Evolutionary conservation across 2,113 vertebrate genomes (phyloP), one percentile per base, ranked within the genome.

Genomic region (Ia io): DNA sequence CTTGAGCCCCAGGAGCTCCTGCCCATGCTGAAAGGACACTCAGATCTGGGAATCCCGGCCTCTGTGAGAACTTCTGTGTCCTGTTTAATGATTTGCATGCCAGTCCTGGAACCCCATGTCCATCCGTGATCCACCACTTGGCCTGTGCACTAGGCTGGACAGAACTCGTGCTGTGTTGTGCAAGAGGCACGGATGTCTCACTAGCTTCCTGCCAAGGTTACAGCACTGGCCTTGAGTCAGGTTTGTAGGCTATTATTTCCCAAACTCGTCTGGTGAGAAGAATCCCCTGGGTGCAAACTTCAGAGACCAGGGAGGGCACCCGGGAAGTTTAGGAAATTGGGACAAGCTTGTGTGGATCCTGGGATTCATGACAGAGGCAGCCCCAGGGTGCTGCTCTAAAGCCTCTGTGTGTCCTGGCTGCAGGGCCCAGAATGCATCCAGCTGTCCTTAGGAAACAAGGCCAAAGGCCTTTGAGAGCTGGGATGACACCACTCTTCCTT

Each of bases 101-200:
- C 59, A 51, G 40, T 17, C 18, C 17, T n/a, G 56, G n/a, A 25
- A 53, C 3, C 0, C 65, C 3, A 1, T 18, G 35, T 23, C 9
- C 40, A 0, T 4, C 4, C 0, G 0, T 2, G 22, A 8, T 0
- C 30, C 2, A 3, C 9, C 40, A 0, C 13, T 32, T 30, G 30
- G 20, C 12, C 3, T n/a, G 4, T 35, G 30, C 4, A 14, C 44
- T 7, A 65, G 37, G 28, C 13, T 18, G 5, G 3, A 11, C 14
- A 13, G 32, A 30, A 9, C 20, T 61, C 3, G 0, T 1, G 23
- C 30, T 20, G 56, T n/a, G 1, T 7, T 13, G 16, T 8, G 30
- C 3, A 53, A 4, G 23, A 59, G 28, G 40, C 8, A 1, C 10
- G 4, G 5, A 8, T 12, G 16, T 9, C 22, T 18, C 22, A 3